Evolutionary conservation across 2,113 vertebrate genomes (phyloP).

Genomic region (Tursiops truncatus): DNA sequence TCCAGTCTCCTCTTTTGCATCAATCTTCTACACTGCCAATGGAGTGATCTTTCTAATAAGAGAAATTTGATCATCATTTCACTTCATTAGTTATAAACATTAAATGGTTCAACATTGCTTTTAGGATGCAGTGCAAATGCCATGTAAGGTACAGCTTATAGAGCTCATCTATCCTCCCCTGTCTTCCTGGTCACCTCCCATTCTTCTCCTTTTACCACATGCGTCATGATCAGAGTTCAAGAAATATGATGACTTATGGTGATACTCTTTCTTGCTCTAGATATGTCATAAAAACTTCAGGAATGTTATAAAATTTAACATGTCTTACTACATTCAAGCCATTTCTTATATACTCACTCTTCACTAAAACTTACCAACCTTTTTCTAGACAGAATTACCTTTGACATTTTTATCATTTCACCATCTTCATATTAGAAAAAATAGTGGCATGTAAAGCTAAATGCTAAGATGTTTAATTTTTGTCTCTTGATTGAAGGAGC

Average conservation of each 20-base stretch:
- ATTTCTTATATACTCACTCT: not conserved
- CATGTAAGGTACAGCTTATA: not conserved
- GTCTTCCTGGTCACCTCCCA: not conserved
- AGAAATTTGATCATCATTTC: not conserved
- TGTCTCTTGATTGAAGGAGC: not conserved
- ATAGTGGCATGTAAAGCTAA: not conserved
- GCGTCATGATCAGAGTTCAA: not conserved
- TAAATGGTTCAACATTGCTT: not conserved
- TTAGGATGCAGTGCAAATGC: not conserved
- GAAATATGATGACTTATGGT: not conserved
- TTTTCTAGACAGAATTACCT: not conserved
- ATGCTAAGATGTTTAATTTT: not conserved
- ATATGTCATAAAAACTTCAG: not conserved
- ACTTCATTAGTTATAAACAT: not conserved
- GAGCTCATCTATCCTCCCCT: not conserved
- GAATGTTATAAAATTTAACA: not conserved
- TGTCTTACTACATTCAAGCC: not conserved
- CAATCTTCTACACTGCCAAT: not conserved
- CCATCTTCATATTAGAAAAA: not conserved
- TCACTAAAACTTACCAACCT: not conserved
- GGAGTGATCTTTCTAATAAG: not conserved
- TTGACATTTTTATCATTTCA: not conserved
- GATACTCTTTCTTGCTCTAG: not conserved
- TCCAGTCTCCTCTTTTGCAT: not conserved
- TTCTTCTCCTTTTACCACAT: not conserved